Evolutionary conservation across 2,888 invertebrate genomes (phyloP).

Genomic region (Himalopsyche kuldschensis): DNA sequence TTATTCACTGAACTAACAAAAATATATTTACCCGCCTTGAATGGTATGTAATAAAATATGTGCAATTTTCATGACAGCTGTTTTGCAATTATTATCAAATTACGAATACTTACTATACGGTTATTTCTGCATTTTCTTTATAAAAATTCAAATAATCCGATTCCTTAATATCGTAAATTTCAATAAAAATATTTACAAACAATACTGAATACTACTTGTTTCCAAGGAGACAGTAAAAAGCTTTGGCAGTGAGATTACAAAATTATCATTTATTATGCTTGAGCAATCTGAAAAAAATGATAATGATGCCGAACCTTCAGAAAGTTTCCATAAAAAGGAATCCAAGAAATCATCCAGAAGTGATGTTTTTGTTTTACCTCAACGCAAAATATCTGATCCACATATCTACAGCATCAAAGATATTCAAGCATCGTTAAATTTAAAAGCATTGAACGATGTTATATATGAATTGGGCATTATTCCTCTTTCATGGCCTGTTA

Average conservation of each 20-base stretch:
- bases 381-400: slow-evolving; percentile 45
- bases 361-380: slow-evolving; percentile 41
- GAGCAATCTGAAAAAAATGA: neutral
- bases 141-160: too few species aligned
- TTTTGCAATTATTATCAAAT: too few species aligned
- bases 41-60: too few species aligned
- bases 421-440: slow-evolving; percentile 51
- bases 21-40: too few species aligned
- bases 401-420: slow-evolving; percentile 50
- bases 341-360: neutral
- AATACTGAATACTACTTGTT: neutral
- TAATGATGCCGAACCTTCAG: neutral
- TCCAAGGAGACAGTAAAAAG: neutral
- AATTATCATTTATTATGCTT: neutral
- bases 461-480: slow-evolving; percentile 65
- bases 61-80: too few species aligned
- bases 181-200: neutral
- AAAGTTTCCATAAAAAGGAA: slow-evolving; percentile 6
- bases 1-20: too few species aligned
- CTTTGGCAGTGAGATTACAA: neutral
- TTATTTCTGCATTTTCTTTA: too few species aligned
- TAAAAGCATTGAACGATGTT: slow-evolving; percentile 60
- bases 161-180: too few species aligned
- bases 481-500: slow-evolving; percentile 67
- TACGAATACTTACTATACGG: too few species aligned